Conservation (phyloP, 2,113 vertebrate genomes). For the Gadus macrocephalus region DNA sequence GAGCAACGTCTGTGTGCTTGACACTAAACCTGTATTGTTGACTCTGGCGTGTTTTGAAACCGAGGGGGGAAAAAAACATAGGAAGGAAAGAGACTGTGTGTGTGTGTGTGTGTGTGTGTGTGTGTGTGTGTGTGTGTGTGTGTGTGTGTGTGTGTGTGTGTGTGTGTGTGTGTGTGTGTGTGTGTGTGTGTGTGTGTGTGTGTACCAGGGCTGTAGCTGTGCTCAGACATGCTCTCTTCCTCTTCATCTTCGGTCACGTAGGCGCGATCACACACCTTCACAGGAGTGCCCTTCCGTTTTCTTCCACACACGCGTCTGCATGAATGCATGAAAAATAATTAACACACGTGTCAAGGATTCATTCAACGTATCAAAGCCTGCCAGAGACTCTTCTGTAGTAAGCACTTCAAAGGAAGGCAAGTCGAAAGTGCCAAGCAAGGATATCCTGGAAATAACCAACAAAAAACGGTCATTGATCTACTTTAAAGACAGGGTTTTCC, state of each 20-base stretch:
- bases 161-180: constrained; percentile 7
- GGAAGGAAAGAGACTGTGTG: too few species aligned
- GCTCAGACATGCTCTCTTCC: constrained; percentile 78
- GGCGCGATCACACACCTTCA: constrained; percentile 74
- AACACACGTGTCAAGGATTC: constrained; percentile 28
- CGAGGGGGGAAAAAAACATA: not conserved
- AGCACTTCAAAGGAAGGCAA: not conserved
- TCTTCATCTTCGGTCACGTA: constrained; percentile 78
- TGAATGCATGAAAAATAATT: not conserved
- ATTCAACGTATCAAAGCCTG: constrained; percentile 11
- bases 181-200: constrained; percentile 8
- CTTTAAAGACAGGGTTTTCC: too few species aligned
- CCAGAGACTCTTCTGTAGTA: not conserved
- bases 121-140: constrained; percentile 6
- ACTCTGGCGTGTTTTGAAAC: not conserved
- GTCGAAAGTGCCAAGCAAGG: not conserved
- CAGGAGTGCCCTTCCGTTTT: constrained; percentile 76
- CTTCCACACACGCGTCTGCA: constrained; percentile 72
- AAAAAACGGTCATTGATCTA: too few species aligned
- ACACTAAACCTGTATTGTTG: too few species aligned
- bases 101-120: too few species aligned
- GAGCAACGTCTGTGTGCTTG: too few species aligned
- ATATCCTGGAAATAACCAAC: too few species aligned
- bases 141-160: not conserved
- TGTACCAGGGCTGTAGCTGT: constrained; percentile 77